These are phyloP conservation scores for Coremacera marginata DNA, from an alignment of 2,888 invertebrate species.

Conservation along the genomic window DNA sequence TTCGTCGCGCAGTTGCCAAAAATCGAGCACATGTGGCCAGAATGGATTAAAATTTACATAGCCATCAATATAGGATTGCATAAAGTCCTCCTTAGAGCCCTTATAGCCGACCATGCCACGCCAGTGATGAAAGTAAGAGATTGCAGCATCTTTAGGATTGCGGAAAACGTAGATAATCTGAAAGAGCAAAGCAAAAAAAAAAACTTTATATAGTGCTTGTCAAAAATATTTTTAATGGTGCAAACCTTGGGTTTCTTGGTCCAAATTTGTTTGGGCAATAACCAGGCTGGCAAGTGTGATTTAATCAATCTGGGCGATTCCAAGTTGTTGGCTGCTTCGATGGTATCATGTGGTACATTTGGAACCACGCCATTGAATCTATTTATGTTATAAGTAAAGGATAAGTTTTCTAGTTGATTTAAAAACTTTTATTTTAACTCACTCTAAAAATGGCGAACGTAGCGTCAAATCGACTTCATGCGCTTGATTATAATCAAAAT, in stretches of 20 bases:
- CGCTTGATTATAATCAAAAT: slow-evolving; percentile 62
- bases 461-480: slow-evolving; percentile 58
- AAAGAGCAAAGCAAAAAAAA: slow-evolving; percentile 6
- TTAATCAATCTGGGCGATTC: slow-evolving; percentile 63
- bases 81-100: slow-evolving; percentile 61
- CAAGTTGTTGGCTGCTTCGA: slow-evolving; percentile 57
- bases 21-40: slow-evolving; percentile 65
- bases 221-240: neutral
- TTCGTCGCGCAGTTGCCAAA: slow-evolving; percentile 63
- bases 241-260: slow-evolving; percentile 60
- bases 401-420: neutral
- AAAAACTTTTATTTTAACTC: neutral
- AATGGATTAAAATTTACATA: slow-evolving; percentile 63
- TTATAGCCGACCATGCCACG: slow-evolving; percentile 63
- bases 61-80: slow-evolving; percentile 63
- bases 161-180: slow-evolving; percentile 85
- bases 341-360: slow-evolving; percentile 63
- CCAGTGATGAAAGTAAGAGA: slow-evolving; percentile 81
- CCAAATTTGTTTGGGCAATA: slow-evolving; percentile 64
- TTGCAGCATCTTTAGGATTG: slow-evolving; percentile 86
- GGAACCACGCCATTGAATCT: slow-evolving; percentile 65
- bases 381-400: neutral
- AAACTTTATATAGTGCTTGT: neutral
- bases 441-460: slow-evolving; percentile 67
- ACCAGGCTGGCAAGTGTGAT: slow-evolving; percentile 63